Base-by-base conservation (phyloP, 2,888 invertebrate genomes). In the Hirudinaria manillensis region DNA sequence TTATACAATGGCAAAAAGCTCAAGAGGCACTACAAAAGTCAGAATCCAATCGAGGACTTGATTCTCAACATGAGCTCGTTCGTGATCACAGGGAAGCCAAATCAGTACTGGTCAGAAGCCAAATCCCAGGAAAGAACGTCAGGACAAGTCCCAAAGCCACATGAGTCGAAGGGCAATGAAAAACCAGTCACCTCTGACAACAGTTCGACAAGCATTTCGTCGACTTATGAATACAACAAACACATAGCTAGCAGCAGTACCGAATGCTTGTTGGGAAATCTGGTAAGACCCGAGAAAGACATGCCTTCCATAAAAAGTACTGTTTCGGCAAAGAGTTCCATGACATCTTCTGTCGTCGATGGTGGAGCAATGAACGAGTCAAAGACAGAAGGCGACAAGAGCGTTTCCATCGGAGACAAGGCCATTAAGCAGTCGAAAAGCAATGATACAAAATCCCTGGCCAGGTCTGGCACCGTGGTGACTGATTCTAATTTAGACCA, bases 161-260 rank as follows among this genome's bases (percentile, higher is more conserved):
- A 61, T 19, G 61, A 29, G 21, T 45, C 45, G 4, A 45, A 45
- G 45, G 45, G 45, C 3, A 45, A 45, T 10, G 45, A 45, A 10
- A 45, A 45, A 16, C 45, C 45, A 16, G 45, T 45, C 24, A 19
- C 21, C 13, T 61, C 61, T 10, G 56, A 34, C 13, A 55, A 32
- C 27, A 53, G 65, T 36, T 56, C 32, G 13, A 61, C 36, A 21
- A 73, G 34, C 65, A 73, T 73, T 29, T 34, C 65, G 19, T 32
- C 73, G 3, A 55, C 51, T 24, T 73, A 61, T 38, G 73, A 56
- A 13, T 56, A 56, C 45, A 73, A 73, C 65, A 51, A 55, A 13
- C 61, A 45, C 19, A 19, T 73, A n/a, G 29, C 36, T 21, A 73
- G 38, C 32, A 34, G 36, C 65, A 73, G 73, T 24, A 56, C n/a